phyloP scores from a whole-genome alignment of 2,797 vertebrate genomes.

The Xenentodon cancila region DNA sequence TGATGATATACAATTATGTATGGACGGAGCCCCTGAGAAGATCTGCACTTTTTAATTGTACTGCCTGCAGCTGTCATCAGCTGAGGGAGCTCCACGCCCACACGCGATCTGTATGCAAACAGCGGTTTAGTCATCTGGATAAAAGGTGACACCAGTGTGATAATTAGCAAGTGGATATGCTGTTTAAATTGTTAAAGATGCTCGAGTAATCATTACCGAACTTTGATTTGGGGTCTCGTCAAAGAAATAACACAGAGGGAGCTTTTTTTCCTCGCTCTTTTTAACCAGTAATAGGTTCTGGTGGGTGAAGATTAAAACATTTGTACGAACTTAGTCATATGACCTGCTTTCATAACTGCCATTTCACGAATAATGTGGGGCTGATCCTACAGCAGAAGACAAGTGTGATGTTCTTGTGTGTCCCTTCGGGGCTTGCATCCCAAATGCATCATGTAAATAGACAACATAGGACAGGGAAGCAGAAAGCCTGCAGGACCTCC shows the following conservation, averaged over 20 bases:
- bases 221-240: constrained; percentile 71
- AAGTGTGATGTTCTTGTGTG: constrained; percentile 1
- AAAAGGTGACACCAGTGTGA: constrained; percentile 47
- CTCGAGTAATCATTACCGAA: constrained; percentile 51
- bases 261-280: not conserved
- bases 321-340: constrained; percentile 64
- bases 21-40: not conserved
- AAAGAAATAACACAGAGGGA: constrained; percentile 47
- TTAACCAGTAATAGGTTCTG: constrained; percentile 5
- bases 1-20: constrained; percentile 35
- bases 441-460: constrained; percentile 26
- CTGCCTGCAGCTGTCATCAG: constrained; percentile 46
- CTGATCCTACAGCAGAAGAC: constrained; percentile 20
- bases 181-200: constrained; percentile 73
- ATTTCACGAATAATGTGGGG: constrained; percentile 65
- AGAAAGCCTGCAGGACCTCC: constrained; percentile 16
- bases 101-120: not conserved
- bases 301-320: constrained; percentile 71
- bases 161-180: constrained; percentile 52
- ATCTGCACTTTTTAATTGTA: constrained; percentile 19
- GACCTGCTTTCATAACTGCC: constrained; percentile 79
- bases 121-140: constrained; percentile 27
- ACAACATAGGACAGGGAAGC: constrained; percentile 11
- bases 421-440: constrained; percentile 24
- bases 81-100: constrained; percentile 13